A percentile compares a stretch with the other conserved stretches of the same genome.
Conservation (phyloP, 2,113 vertebrate species). For the Tragulus kanchil region DNA sequence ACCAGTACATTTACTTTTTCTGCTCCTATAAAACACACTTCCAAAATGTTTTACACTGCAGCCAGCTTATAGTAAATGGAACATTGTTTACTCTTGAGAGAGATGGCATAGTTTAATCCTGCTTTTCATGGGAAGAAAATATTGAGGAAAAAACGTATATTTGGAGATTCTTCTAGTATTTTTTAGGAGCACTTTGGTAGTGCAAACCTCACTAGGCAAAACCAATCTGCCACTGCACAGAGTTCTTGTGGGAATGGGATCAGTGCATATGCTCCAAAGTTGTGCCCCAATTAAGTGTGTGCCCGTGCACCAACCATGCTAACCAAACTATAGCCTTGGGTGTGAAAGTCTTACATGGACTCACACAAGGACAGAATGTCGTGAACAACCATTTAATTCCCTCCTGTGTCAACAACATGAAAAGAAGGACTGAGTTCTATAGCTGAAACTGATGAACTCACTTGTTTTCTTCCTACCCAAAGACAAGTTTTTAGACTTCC, state of each 20-base stretch:
- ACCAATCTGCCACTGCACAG: neutral
- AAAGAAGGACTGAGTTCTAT: neutral
- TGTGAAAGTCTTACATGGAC: neutral
- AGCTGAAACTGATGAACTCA: neutral
- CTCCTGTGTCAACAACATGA: neutral
- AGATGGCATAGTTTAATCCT: neutral
- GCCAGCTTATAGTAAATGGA: neutral
- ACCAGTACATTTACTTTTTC: neutral
- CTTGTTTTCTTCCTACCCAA: neutral
- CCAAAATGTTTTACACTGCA: neutral
- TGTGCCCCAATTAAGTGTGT: neutral
- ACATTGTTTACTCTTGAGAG: neutral
- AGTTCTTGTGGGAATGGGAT: neutral
- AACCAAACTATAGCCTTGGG: neutral
- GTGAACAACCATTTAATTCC: neutral
- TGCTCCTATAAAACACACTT: neutral
- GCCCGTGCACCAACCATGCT: neutral
- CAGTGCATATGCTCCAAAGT: neutral
- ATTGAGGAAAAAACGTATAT: neutral
- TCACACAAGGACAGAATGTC: neutral
- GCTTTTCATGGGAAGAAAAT: neutral
- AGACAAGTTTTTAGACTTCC: neutral
- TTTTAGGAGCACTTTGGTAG: neutral
- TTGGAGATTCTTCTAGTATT: neutral
- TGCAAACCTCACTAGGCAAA: no score